Conservation (phyloP, 2,797 vertebrate genomes). For the Enteromius thamalakanensis region DNA sequence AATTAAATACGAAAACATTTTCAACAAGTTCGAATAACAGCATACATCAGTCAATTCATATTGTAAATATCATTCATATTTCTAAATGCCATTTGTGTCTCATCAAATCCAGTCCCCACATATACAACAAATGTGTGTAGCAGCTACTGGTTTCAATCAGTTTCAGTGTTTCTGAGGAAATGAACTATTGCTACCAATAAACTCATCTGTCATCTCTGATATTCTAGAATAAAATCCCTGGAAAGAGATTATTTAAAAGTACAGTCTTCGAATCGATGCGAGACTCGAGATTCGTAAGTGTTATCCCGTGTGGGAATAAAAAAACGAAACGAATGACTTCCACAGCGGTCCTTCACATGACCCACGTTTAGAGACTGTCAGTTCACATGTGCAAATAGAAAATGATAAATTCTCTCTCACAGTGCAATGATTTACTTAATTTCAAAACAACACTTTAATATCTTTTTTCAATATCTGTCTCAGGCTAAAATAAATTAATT, state of each 20-base stretch:
- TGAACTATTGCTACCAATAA: slow-evolving; percentile 63
- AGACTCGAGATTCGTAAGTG: slow-evolving; percentile 31
- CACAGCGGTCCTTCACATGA: slow-evolving; percentile 87
- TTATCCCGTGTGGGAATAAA: slow-evolving; percentile 67
- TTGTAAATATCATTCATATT: slow-evolving; percentile 60
- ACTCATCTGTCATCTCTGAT: slow-evolving; percentile 79
- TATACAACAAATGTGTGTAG: slow-evolving; percentile 88
- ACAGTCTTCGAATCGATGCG: slow-evolving; percentile 40
- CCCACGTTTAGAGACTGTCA: slow-evolving; percentile 86
- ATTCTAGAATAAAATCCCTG: slow-evolving; percentile 75
- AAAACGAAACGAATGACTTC: slow-evolving; percentile 63
- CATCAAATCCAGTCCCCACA: slow-evolving; percentile 78
- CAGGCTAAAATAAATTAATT: slow-evolving; percentile 90
- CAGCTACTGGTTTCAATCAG: slow-evolving; percentile 82
- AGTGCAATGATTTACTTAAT: slow-evolving; percentile 90
- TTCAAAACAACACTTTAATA: slow-evolving; percentile 63
- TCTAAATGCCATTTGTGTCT: slow-evolving; percentile 75
- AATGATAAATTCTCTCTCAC: slow-evolving; percentile 88
- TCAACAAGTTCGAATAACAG: slow-evolving; percentile 60
- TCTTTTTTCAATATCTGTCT: slow-evolving; percentile 77
- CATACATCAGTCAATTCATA: slow-evolving; percentile 67
- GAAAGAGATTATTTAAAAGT: slow-evolving; percentile 39
- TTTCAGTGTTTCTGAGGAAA: slow-evolving; percentile 84
- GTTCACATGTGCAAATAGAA: slow-evolving; percentile 91
- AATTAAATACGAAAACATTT: slow-evolving; percentile 59